Evolutionary conservation across 2,888 invertebrate species (phyloP).

Genomic region (Ganaspis brasiliensis): DNA sequence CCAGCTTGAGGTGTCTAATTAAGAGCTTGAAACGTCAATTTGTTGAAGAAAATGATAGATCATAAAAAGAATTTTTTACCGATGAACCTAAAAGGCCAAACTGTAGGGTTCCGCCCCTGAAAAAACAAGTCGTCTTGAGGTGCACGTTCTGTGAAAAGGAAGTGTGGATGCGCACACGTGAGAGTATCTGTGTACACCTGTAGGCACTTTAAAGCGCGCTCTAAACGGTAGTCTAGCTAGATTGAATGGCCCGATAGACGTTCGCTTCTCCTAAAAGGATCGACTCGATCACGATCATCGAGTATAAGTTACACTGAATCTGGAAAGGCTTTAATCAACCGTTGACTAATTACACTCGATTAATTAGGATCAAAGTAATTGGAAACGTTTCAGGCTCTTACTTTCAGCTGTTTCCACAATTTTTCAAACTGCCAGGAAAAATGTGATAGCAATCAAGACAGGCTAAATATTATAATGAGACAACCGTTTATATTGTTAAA

Average conservation of each 20-base stretch:
- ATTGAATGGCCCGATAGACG: conserved; percentile 69
- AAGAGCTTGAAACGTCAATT: background rate
- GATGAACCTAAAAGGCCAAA: background rate
- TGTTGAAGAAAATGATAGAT: background rate
- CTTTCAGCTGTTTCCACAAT: background rate
- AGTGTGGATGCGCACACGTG: conserved; percentile 29
- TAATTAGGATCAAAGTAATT: conserved; percentile 62
- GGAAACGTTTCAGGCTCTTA: conserved; percentile 49
- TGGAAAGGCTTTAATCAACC: conserved; percentile 57
- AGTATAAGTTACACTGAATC: conserved; percentile 49
- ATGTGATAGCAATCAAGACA: no score
- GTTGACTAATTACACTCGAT: conserved; percentile 59
- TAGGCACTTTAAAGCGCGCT: conserved; percentile 32
- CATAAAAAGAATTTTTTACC: background rate
- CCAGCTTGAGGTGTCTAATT: background rate
- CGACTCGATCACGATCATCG: conserved; percentile 49
- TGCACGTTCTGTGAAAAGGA: conserved; percentile 21
- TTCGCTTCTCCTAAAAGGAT: conserved; percentile 65
- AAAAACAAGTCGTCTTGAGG: conserved; percentile 10
- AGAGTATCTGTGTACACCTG: conserved; percentile 26
- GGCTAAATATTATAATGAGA: no score
- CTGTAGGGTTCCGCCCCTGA: background rate
- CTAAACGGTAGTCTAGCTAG: conserved; percentile 63
- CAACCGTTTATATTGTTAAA: no score
- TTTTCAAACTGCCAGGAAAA: background rate